phyloP scores from a whole-genome alignment of 2,888 invertebrate genomes.

The Iphiclides podalirius region DNA sequence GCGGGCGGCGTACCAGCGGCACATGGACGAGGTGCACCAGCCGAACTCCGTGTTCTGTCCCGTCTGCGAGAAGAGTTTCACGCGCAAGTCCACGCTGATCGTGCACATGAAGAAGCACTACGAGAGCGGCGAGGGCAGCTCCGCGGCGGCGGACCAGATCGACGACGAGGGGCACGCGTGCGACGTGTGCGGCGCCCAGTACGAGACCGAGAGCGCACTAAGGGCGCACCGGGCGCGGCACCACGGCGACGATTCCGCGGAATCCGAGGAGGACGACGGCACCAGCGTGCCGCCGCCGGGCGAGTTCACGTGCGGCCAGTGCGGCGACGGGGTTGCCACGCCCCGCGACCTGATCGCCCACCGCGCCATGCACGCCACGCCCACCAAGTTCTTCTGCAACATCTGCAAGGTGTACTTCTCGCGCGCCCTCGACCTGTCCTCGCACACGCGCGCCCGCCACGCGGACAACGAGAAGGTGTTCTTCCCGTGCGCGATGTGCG shows the following conservation, averaged over 20 bases:
- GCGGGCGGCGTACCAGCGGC: conserved; percentile 80
- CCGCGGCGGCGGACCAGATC: conserved; percentile 41
- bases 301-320: conserved; percentile 76
- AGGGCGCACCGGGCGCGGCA: conserved; percentile 81
- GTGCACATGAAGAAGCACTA: conserved; percentile 83
- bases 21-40: conserved; percentile 79
- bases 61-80: conserved; percentile 82
- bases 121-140: conserved; percentile 60
- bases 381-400: conserved; percentile 78
- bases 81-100: conserved; percentile 81
- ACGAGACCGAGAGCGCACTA: conserved; percentile 78
- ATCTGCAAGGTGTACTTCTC: conserved; percentile 79
- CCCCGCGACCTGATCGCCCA: conserved; percentile 79
- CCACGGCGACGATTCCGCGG: conserved; percentile 59
- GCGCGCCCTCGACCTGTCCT: conserved; percentile 65
- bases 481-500: conserved; percentile 80
- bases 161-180: conserved; percentile 73
- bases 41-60: conserved; percentile 80
- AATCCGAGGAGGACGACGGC: conserved; percentile 56
- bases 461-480: conserved; percentile 75
- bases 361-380: conserved; percentile 74
- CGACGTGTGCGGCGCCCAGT: conserved; percentile 81
- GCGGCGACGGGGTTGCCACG: conserved; percentile 77
- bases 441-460: conserved; percentile 73
- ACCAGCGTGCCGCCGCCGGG: conserved; percentile 57